Base-by-base conservation (phyloP, 2,113 vertebrate genomes). In the Entelurus aequoreus region DNA sequence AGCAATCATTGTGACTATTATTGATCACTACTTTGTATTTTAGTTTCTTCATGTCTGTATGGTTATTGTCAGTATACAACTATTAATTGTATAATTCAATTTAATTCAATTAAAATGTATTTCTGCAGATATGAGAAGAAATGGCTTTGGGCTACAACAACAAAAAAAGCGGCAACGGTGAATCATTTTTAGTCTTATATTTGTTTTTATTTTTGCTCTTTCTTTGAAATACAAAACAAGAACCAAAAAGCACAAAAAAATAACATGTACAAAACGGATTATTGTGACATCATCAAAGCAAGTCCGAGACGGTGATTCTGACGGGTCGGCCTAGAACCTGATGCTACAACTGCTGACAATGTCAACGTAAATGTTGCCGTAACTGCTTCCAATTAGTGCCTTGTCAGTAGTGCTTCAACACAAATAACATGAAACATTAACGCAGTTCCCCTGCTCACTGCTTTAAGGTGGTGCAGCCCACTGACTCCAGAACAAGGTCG, bases 151-250 rank as follows among this genome's bases (percentile, higher is more conserved):
- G 28, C 28, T 28, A 28, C 28, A 28, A 28, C 28, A 28, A 28
- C 19, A 49, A 48, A 6, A 35, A 67, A 4, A 3, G 5, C 11
- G 1, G 0, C 42, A 46, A 12, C 6, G 40, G 36, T 5, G 37
- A 9, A 49, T 21, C 60, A 14, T 16, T 16, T 6, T 51, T 55
- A 44, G 65, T 51, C 73, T 81, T 66, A 67, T 79, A 81, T 75
- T 79, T 68, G 52, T 85, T 86, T 90, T 88, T 88, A 88, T 90
- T 89, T 87, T 91, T 90, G 89, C 82, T 89, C 79, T 88, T 89
- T 90, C 72, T 84, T 86, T 78, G 88, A 84, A 88, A 88, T 90
- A 90, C 86, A 90, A 91, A 90, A 88, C 86, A 87, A 81, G 75
- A 85, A 85, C 83, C 78, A 78, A 86, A 88, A 80, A 81, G 28